These are phyloP conservation scores for Hypselothyrea guttata DNA, from an alignment of 2,888 invertebrate genomes.

Conservation along the genomic window DNA sequence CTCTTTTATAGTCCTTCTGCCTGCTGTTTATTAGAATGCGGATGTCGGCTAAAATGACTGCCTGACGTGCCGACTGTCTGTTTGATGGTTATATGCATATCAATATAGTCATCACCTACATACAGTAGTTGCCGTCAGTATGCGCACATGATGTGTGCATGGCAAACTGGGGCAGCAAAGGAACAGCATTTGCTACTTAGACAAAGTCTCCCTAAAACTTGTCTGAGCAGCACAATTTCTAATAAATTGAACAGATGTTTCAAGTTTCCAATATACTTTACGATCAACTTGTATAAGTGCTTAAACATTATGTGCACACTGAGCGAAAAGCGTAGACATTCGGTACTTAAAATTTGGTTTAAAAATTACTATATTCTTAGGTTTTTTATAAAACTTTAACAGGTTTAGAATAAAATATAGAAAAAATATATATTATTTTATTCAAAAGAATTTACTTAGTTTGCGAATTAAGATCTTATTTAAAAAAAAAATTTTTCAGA, in stretches of 20 bases:
- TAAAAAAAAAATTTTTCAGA: no score
- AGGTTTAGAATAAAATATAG: no score
- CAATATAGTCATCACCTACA: conserved; percentile 59
- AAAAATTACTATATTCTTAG: no score
- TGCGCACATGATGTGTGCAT: neutral
- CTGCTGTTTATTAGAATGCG: conserved; percentile 58
- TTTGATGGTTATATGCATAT: conserved; percentile 58
- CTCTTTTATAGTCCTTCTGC: conserved; percentile 26
- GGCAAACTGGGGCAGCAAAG: conserved; percentile 51
- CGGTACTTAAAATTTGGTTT: no score
- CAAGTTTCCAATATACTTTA: conserved; percentile 30
- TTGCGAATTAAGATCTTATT: no score
- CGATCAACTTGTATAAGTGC: conserved; percentile 8
- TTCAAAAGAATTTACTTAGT: no score
- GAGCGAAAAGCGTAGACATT: no score
- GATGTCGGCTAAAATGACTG: conserved; percentile 54
- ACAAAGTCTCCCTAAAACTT: conserved; percentile 21
- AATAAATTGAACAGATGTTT: conserved; percentile 32
- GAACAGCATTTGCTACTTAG: conserved; percentile 4
- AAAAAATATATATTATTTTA: no score
- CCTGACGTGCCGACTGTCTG: conserved; percentile 46
- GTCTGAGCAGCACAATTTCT: conserved; percentile 32
- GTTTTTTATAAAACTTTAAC: no score
- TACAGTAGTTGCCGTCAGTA: conserved; percentile 4
- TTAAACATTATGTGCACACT: neutral